These are phyloP conservation scores for Thymelicus acteon DNA, from an alignment of 2,888 invertebrate species.

Conservation along the genomic window DNA sequence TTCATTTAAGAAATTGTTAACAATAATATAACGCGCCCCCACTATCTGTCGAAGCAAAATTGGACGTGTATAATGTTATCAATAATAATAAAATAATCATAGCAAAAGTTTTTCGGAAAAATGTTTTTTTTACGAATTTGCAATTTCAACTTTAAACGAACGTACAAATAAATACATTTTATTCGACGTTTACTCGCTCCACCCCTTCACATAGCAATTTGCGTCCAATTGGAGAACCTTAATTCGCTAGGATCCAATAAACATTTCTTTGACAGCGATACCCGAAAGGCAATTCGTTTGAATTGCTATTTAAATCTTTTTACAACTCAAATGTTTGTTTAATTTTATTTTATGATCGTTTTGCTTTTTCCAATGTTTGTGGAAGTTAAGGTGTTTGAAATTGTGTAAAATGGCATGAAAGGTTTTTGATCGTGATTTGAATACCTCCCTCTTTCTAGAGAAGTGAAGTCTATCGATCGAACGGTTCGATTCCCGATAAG, in stretches of 20 bases:
- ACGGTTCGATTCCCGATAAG: no score
- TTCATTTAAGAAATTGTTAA: no score
- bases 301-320: constrained; percentile 26
- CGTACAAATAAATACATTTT: not conserved
- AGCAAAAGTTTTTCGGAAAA: not conserved
- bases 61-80: no score
- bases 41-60: no score
- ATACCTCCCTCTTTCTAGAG: no score
- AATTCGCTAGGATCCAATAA: constrained; percentile 28
- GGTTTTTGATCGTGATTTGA: no score
- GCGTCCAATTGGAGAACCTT: constrained; percentile 17
- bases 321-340: constrained; percentile 8
- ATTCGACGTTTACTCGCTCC: not conserved
- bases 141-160: constrained; percentile 3
- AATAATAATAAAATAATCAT: no score
- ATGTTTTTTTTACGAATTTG: not conserved
- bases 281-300: constrained; percentile 22
- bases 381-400: not conserved
- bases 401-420: no score
- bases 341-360: not conserved
- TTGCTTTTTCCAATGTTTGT: not conserved
- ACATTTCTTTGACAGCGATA: constrained; percentile 23
- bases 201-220: constrained; percentile 25
- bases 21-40: no score
- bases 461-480: no score